Evolutionary conservation across 2,797 vertebrate species (phyloP), one percentile per base, ranked within the genome.

Genomic region (Pterois miles): DNA sequence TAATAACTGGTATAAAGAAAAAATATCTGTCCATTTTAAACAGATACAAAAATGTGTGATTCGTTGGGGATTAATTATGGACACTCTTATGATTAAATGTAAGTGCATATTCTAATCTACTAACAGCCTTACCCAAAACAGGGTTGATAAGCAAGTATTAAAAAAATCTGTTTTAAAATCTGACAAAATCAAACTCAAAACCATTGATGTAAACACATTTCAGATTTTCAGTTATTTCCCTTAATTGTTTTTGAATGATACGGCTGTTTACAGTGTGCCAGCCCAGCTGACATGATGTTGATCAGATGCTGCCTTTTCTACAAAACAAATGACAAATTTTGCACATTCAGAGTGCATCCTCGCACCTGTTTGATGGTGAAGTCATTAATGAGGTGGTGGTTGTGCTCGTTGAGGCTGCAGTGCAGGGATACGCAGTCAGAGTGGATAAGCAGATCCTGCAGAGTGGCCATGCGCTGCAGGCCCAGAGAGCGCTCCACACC

Each of bases 301-400:
- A 66, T 53, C 16, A 58, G n/a, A 58, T 48, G n/a, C 2, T 34
- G 25, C 13, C 8, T 23, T 60, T 31, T 31, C 13, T 33, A 18
- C 40, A 27, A n/a, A n/a, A n/a, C n/a, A n/a, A n/a, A n/a, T n/a
- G n/a, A n/a, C n/a, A n/a, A n/a, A n/a, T n/a, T 29, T 29, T 29
- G 40, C 46, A 48, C 8, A 48, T 48, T 48, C 46, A 22, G 18
- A 25, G 23, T 38, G 16, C 4, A 2, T 25, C 40, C 25, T 57
- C 79, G 16, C 29, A 97, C 97, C 96, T 97, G 97, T 95, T 97
- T 97, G 93, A 97, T 97, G 92, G 97, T 97, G 93, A 97, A 97
- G 95, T 97, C 97, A 87, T 97, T 97, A 88, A 97, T 97, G 94
- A 97, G 97, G 90, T 97, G 97, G 93, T 97, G 96, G 93, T 97